These are phyloP conservation scores for Epinephelus malabaricus DNA, from an alignment of 2,797 vertebrate genomes.

Conservation along the genomic window DNA sequence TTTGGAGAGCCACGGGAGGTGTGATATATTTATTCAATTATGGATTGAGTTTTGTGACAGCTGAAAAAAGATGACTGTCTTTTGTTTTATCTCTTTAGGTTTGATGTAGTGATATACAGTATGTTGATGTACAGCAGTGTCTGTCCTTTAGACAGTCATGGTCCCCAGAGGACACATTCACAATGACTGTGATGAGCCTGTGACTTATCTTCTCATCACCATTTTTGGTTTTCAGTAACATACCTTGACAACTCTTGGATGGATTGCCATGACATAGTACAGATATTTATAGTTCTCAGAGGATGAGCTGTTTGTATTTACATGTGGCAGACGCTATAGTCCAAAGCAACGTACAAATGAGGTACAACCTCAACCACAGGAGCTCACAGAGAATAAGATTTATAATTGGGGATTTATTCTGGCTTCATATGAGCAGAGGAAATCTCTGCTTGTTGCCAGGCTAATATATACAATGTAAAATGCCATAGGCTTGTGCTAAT, in stretches of 20 bases:
- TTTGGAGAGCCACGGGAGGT: neutral
- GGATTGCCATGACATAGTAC: neutral
- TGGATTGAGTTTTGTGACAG: neutral
- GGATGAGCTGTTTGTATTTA: neutral
- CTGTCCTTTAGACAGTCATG: neutral
- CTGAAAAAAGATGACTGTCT: neutral
- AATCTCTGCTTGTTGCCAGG: too few relatives aligned
- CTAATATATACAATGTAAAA: too few relatives aligned
- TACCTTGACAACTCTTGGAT: neutral
- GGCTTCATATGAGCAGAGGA: too few relatives aligned
- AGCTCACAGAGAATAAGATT: too few relatives aligned
- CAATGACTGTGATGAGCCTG: neutral
- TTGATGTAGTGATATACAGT: neutral
- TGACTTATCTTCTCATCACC: neutral
- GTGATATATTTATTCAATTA: constrained; percentile 26
- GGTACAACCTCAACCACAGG: too few relatives aligned
- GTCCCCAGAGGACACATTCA: neutral
- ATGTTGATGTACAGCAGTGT: neutral
- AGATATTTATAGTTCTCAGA: neutral
- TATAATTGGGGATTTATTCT: too few relatives aligned
- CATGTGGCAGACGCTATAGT: neutral
- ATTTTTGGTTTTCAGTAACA: neutral
- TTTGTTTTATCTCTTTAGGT: neutral
- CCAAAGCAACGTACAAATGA: too few relatives aligned
- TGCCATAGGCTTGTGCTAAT: too few relatives aligned